Base-by-base conservation (phyloP, 2,888 invertebrate species). In the Brenthis daphne region DNA sequence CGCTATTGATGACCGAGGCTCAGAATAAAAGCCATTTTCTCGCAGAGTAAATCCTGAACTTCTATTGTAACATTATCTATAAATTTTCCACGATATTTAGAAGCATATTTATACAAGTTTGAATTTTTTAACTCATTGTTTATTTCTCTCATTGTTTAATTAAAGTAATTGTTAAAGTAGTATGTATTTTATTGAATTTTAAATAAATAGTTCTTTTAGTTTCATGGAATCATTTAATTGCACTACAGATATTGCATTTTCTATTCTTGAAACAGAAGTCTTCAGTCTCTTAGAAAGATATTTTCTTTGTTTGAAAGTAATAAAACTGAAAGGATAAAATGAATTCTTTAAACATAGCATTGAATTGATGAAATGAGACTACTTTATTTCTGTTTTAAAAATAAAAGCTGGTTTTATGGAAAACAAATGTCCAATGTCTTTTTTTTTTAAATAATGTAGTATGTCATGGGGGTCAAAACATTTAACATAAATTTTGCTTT, bases 141-240 rank as follows among this genome's bases (percentile, higher is more conserved):
- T 20, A 20, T 20, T 20, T 11, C 37, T 11, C 8, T 43, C 37
- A 37, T 51, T 8, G 16, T 16, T 53, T 4, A n/a, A n/a, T 53
- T 53, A 20, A 20, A 20, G 20, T 20, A 20, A 20, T 20, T 20
- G 20, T 20, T 20, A 20, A 20, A 20, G 20, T n/a, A 16, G 51
- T 53, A 51, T 29, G 1, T 2, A 33, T 12, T 13, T 51, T 29
- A 3, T 61, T 37, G 50, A 12, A 47, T 33, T 47, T 48, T 6
- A 48, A 60, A 12, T 0, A 53, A 53, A 14, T n/a, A 6, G 11
- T n/a, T 5, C 3, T 12, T 3, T 29, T 5, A 12, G 16, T 6
- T 37, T 37, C n/a, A 61, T n/a, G 6, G 50, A 61, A 33, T 61
- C 29, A 61, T 61, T 53, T 61, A 61, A 61, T 37, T 51, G 61